phyloP scores from a whole-genome alignment of 2,888 invertebrate genomes.

The Dicyrtoma fusca region DNA sequence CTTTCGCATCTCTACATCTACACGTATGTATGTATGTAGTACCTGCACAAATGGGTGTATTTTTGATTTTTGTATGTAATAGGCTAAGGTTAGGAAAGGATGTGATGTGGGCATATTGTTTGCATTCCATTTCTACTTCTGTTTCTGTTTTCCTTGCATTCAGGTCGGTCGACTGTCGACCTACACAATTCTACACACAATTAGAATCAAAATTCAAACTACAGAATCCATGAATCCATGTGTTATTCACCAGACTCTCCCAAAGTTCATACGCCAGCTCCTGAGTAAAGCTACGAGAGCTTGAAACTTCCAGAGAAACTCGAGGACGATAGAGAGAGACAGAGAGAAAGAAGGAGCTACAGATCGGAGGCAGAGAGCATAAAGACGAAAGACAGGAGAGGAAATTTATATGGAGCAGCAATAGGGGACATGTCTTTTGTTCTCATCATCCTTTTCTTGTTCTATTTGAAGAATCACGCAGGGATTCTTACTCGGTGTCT shows the following conservation, averaged over 20 bases:
- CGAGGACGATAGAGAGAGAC: not conserved
- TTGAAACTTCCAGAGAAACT: not conserved
- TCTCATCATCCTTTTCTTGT: conserved; percentile 13
- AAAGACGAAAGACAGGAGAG: not conserved
- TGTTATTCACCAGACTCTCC: too few relatives aligned
- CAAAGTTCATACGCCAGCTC: too few relatives aligned
- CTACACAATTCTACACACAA: conserved; percentile 1
- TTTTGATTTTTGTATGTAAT: too few relatives aligned
- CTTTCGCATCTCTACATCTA: not conserved
- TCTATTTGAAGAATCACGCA: conserved; percentile 37
- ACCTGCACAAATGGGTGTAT: too few relatives aligned
- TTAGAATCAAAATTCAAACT: not conserved
- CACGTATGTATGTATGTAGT: not conserved
- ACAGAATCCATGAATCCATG: not conserved
- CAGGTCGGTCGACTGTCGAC: not conserved
- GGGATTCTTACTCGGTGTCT: conserved; percentile 34
- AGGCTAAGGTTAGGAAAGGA: too few relatives aligned
- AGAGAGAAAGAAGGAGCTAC: not conserved
- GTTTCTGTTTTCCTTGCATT: too few relatives aligned
- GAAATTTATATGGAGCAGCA: conserved; percentile 25
- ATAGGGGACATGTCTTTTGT: conserved; percentile 25
- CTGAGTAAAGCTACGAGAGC: too few relatives aligned
- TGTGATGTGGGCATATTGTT: too few relatives aligned
- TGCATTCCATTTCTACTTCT: too few relatives aligned
- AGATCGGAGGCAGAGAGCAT: not conserved